Percentiles rank a stretch among this genome's conserved stretches.
These are phyloP conservation scores for Parauchenoglanis punctatus DNA, from an alignment of 2,797 vertebrate species.

Conservation along the genomic window DNA sequence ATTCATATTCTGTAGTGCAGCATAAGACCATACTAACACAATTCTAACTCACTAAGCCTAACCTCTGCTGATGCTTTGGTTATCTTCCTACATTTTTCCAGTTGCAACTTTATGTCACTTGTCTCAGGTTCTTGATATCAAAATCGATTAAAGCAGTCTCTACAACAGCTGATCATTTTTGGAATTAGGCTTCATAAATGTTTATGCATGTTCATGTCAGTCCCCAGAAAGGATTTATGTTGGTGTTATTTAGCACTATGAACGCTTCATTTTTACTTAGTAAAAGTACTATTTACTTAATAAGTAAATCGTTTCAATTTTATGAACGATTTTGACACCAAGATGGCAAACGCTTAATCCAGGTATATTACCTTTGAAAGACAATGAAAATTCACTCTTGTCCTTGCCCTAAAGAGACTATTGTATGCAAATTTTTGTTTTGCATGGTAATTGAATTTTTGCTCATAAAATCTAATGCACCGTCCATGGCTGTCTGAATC, in stretches of 20 bases:
- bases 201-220: neutral
- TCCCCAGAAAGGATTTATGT: neutral
- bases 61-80: neutral
- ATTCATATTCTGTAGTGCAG: neutral
- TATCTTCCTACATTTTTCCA: neutral
- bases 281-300: no score
- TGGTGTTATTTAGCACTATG: neutral
- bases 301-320: neutral
- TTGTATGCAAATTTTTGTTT: slow-evolving; percentile 65
- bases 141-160: neutral
- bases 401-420: slow-evolving; percentile 51
- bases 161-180: neutral
- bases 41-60: neutral
- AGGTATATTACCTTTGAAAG: slow-evolving; percentile 2
- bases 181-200: neutral
- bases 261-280: neutral
- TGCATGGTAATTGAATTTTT: slow-evolving; percentile 58
- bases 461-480: slow-evolving; percentile 70
- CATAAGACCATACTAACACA: neutral
- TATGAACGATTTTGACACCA: neutral
- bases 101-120: neutral
- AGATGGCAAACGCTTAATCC: neutral
- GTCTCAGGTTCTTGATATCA: neutral
- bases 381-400: slow-evolving; percentile 15
- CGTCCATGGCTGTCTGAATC: slow-evolving; percentile 76